phyloP scores from a whole-genome alignment of 2,888 invertebrate genomes.

The Nymphalis urticae region DNA sequence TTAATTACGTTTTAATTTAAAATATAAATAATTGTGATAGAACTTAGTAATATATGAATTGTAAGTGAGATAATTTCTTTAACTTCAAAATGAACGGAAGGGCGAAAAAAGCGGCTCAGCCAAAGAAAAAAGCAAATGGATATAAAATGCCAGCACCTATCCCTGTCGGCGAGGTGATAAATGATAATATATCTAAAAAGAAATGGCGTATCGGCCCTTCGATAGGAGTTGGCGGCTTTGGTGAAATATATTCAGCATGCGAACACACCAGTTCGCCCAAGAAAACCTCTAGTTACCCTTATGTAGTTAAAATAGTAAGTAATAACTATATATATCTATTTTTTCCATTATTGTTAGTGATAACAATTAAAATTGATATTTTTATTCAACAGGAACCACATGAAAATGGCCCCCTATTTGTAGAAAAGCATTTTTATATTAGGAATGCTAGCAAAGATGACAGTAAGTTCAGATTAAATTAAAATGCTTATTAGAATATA shows the following conservation, averaged over 20 bases:
- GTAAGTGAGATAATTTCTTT: slow-evolving; percentile 15
- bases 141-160: slow-evolving; percentile 86
- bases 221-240: slow-evolving; percentile 96
- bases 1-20: background rate
- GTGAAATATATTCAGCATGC: slow-evolving; percentile 94
- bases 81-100: slow-evolving; percentile 58
- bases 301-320: slow-evolving; percentile 91
- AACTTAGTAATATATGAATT: slow-evolving; percentile 18
- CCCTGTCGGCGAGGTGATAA: slow-evolving; percentile 87
- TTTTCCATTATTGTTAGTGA: background rate
- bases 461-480: slow-evolving; percentile 75
- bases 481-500: too few relatives aligned
- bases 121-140: slow-evolving; percentile 70
- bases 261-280: slow-evolving; percentile 78
- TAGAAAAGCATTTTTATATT: slow-evolving; percentile 95
- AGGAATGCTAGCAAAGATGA: slow-evolving; percentile 87
- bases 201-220: slow-evolving; percentile 93
- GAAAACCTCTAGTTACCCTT: slow-evolving; percentile 81
- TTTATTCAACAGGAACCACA: slow-evolving; percentile 88
- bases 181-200: slow-evolving; percentile 86
- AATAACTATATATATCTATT: background rate
- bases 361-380: slow-evolving; percentile 6
- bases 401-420: slow-evolving; percentile 96
- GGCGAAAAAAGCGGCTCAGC: slow-evolving; percentile 65
- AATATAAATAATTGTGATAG: slow-evolving; percentile 17